A percentile compares a stretch with the other conserved stretches of the same genome.
These are phyloP conservation scores for Falco rusticolus DNA, from an alignment of 2,797 vertebrate species.

Conservation along the genomic window DNA sequence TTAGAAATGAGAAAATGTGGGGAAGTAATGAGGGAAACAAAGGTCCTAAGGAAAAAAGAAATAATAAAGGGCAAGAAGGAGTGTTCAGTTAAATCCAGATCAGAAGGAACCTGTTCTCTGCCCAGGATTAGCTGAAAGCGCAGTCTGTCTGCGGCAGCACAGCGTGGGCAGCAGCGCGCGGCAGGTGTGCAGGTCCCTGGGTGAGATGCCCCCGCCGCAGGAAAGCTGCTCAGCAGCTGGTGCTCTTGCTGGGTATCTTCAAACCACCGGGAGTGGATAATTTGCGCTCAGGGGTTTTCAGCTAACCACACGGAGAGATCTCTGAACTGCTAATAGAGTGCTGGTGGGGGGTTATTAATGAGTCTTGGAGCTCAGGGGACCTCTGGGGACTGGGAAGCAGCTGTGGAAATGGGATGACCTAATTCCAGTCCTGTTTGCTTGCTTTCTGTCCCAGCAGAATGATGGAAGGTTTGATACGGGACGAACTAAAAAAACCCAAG, in stretches of 20 bases:
- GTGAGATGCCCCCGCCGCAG: fast-evolving
- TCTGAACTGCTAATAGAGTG: neutral
- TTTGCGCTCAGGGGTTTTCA: neutral
- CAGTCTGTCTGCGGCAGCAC: neutral
- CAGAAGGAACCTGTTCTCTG: neutral
- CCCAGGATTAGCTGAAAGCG: neutral
- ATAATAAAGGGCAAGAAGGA: neutral
- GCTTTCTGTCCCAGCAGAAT: neutral
- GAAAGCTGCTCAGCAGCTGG: neutral
- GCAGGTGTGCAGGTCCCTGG: fast-evolving
- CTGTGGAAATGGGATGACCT: neutral
- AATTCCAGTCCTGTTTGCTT: neutral
- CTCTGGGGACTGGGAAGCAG: neutral
- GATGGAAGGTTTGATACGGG: neutral
- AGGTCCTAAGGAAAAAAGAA: neutral
- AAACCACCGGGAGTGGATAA: neutral
- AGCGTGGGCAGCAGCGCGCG: neutral
- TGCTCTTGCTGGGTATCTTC: neutral
- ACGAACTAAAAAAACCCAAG: neutral
- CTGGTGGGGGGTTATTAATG: neutral
- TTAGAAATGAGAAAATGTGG: neutral
- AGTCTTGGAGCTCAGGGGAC: neutral
- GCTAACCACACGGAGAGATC: neutral
- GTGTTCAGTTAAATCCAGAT: neutral
- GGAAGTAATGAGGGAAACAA: neutral